Conservation (phyloP, 2,797 vertebrate genomes). For the Gila robusta region DNA sequence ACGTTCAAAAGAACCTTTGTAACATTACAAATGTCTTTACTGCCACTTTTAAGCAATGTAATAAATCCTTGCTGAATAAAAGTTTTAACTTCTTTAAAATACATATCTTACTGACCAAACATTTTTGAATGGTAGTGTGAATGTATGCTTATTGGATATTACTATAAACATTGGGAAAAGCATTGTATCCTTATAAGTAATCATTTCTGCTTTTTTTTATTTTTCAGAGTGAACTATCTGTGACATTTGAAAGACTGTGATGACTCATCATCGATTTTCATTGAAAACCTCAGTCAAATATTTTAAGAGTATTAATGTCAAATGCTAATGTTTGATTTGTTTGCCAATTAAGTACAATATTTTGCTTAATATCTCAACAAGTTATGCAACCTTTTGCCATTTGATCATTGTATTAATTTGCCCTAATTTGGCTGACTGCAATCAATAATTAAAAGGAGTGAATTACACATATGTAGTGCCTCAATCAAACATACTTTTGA, state of each 20-base stretch:
- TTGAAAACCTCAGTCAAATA: neutral
- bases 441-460: conserved; percentile 10
- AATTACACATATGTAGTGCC: neutral
- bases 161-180: neutral
- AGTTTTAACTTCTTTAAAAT: too few species aligned
- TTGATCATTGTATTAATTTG: neutral
- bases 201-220: conserved; percentile 11
- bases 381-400: neutral
- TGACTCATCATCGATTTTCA: neutral
- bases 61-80: too few species aligned
- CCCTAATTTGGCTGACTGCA: neutral
- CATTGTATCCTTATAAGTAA: neutral
- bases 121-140: neutral
- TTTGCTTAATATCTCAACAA: neutral
- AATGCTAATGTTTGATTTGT: neutral
- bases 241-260: neutral
- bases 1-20: too few species aligned
- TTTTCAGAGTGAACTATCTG: conserved; percentile 41
- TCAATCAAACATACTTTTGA: neutral
- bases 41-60: too few species aligned
- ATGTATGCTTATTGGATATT: neutral
- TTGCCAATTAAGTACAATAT: neutral
- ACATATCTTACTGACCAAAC: neutral
- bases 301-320: conserved; percentile 2
- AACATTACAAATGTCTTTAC: too few species aligned